A percentile compares a stretch with the other conserved stretches of the same genome.
Conservation (phyloP, 2,888 invertebrate species). For the Tiphia femorata region DNA sequence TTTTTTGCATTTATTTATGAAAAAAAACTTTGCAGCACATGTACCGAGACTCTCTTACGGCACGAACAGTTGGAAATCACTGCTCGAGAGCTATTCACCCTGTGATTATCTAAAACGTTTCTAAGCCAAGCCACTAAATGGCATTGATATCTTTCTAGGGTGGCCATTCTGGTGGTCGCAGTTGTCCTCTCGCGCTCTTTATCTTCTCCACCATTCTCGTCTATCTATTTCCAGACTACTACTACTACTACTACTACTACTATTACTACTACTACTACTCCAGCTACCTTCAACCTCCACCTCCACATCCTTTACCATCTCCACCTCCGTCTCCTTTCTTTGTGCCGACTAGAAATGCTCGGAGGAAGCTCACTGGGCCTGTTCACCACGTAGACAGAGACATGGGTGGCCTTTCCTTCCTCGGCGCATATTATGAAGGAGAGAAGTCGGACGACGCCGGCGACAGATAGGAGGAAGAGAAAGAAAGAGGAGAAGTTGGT, state of each 20-base stretch:
- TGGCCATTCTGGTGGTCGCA: too few species aligned
- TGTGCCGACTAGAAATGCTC: slow-evolving; percentile 21
- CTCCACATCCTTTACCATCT: slow-evolving; percentile 24
- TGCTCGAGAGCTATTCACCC: too few species aligned
- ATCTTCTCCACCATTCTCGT: neutral
- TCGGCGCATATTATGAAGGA: slow-evolving; percentile 23
- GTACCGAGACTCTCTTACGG: too few species aligned
- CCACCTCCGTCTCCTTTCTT: slow-evolving; percentile 20
- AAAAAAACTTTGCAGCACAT: too few species aligned
- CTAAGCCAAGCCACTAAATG: slow-evolving; percentile 46
- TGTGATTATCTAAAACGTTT: slow-evolving; percentile 51
- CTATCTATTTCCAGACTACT: slow-evolving; percentile 1
- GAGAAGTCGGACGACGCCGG: neutral
- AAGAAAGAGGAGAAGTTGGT: neutral
- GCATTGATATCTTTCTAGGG: slow-evolving; percentile 46
- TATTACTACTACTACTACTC: too few species aligned
- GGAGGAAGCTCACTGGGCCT: slow-evolving; percentile 21
- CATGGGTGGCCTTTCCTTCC: slow-evolving; percentile 40
- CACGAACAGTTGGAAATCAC: too few species aligned
- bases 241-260: too few species aligned
- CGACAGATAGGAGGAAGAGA: neutral
- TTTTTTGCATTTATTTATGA: too few species aligned
- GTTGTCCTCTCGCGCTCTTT: slow-evolving; percentile 34
- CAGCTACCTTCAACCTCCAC: too few species aligned
- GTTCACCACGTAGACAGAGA: slow-evolving; percentile 27